These are phyloP conservation scores for Atopsyche davidsoni DNA, from an alignment of 1,140 invertebrate species.

Conservation along the genomic window DNA sequence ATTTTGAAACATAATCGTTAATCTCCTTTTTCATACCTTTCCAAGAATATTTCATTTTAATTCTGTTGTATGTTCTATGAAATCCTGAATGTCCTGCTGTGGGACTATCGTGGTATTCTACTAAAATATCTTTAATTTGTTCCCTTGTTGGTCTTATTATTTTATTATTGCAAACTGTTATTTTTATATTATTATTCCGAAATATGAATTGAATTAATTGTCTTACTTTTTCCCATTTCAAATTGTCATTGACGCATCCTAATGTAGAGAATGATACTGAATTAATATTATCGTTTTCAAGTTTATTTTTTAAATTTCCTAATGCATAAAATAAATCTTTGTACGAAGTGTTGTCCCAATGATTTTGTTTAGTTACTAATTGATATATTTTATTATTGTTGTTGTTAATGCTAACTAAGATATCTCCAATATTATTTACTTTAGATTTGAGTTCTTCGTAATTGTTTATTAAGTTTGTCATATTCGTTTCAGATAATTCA, in stretches of 20 bases:
- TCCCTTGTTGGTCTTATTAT: slow-evolving; percentile 11
- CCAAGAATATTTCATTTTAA: slow-evolving; percentile 32
- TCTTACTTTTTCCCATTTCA: slow-evolving; percentile 26
- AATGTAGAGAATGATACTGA: slow-evolving; percentile 15
- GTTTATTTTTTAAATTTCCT: slow-evolving; percentile 18
- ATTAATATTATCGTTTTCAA: slow-evolving; percentile 16
- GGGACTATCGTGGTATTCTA: too few relatives aligned
- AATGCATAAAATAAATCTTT: slow-evolving; percentile 19
- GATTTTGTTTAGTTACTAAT: slow-evolving; percentile 18
- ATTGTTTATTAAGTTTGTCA: too few relatives aligned
- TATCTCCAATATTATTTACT: background rate
- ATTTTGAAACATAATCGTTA: slow-evolving; percentile 32
- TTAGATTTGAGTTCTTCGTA: too few relatives aligned
- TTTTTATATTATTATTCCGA: slow-evolving; percentile 16
- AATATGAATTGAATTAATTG: slow-evolving; percentile 25
- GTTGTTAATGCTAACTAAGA: background rate
- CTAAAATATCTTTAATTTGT: too few relatives aligned
- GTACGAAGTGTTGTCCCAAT: slow-evolving; percentile 20
- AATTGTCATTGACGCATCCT: slow-evolving; percentile 6
- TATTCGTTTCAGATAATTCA: slow-evolving; percentile 11
- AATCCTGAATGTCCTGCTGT: slow-evolving; percentile 33
- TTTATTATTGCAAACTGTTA: slow-evolving; percentile 22
- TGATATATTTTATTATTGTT: slow-evolving; percentile 10
- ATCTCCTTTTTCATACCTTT: slow-evolving; percentile 32
- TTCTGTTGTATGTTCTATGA: slow-evolving; percentile 29